phyloP scores from a whole-genome alignment of 2,113 vertebrate genomes.

The Lycaon pictus region DNA sequence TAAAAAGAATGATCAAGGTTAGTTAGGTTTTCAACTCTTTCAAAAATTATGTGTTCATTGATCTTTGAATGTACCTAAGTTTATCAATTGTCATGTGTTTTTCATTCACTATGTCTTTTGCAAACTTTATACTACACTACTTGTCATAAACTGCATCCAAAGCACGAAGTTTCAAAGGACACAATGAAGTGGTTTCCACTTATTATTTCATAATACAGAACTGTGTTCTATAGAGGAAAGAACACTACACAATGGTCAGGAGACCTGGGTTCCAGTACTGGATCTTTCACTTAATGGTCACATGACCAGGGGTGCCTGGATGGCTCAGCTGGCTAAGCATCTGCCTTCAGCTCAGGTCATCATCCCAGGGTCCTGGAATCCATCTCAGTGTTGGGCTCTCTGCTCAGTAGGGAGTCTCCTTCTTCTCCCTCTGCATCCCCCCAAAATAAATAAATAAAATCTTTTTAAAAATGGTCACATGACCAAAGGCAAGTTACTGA shows the following conservation, averaged over 20 bases:
- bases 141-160: neutral
- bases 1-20: neutral
- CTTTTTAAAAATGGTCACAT: neutral
- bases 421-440: neutral
- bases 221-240: neutral
- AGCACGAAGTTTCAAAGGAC: constrained; percentile 20
- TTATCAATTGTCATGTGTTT: neutral
- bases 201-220: neutral
- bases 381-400: neutral
- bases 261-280: neutral
- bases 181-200: constrained; percentile 31
- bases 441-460: neutral
- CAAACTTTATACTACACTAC: neutral
- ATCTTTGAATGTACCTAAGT: neutral
- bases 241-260: neutral
- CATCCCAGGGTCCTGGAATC: neutral
- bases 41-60: neutral
- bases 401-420: neutral
- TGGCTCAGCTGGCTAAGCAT: neutral
- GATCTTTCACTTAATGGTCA: neutral
- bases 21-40: constrained; percentile 6
- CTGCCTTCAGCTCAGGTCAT: neutral
- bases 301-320: neutral
- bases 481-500: neutral
- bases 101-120: constrained; percentile 19